A percentile compares a stretch with the other conserved stretches of the same genome.
These are phyloP conservation scores for Dicranocentrus wangi DNA, from an alignment of 2,888 invertebrate species.

Conservation along the genomic window DNA sequence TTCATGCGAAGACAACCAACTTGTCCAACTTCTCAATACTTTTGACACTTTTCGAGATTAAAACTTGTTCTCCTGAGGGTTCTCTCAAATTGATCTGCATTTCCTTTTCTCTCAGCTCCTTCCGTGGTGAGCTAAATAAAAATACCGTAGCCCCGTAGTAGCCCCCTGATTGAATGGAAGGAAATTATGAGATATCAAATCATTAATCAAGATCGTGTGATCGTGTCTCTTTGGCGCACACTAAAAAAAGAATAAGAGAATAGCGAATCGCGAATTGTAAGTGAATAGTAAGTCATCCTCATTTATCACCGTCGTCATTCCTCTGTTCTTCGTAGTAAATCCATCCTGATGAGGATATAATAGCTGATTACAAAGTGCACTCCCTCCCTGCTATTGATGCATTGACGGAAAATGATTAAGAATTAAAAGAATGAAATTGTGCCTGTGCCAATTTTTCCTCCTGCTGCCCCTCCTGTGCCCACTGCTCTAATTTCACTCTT, in stretches of 20 bases:
- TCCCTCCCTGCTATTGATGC: too few relatives aligned
- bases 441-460: too few relatives aligned
- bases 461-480: constrained; percentile 19
- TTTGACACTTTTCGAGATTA: constrained; percentile 15
- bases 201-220: constrained; percentile 51
- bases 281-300: constrained; percentile 29
- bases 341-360: background rate
- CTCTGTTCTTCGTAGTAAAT: background rate
- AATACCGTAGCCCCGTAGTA: too few relatives aligned
- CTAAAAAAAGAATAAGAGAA: background rate
- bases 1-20: background rate
- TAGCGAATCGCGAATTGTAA: background rate
- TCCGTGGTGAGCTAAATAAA: too few relatives aligned
- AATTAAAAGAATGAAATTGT: too few relatives aligned
- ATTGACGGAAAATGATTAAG: too few relatives aligned
- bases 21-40: background rate
- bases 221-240: constrained; percentile 31
- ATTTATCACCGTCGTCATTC: constrained; percentile 36
- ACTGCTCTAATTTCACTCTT: constrained; percentile 24
- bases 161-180: constrained; percentile 30
- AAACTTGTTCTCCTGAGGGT: background rate
- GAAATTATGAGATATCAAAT: constrained; percentile 30
- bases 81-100: background rate
- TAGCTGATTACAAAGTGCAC: too few relatives aligned
- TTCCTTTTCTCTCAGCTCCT: too few relatives aligned